Percentiles rank a stretch among this genome's conserved stretches.
phyloP scores from a whole-genome alignment of 2,888 invertebrate species.

The Melanotus villosus region DNA sequence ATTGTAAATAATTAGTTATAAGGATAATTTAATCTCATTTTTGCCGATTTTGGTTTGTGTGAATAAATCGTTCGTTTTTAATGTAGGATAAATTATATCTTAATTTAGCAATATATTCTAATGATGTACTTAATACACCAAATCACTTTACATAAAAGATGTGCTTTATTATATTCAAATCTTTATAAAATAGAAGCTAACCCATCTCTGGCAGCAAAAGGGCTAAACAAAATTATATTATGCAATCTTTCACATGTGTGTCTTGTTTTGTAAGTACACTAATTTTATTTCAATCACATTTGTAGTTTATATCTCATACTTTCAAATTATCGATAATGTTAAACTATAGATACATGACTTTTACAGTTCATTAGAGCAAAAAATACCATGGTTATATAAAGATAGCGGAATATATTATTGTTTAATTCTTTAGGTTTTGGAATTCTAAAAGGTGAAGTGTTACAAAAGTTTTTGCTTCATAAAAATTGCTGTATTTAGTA shows the following conservation, averaged over 20 bases:
- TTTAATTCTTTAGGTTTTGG: too few species aligned
- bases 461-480: too few species aligned
- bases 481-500: too few species aligned
- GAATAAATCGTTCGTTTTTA: constrained; percentile 30
- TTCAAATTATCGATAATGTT: not conserved
- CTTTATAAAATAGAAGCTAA: constrained; percentile 34
- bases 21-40: constrained; percentile 40
- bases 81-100: constrained; percentile 29
- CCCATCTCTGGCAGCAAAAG: constrained; percentile 55
- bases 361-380: constrained; percentile 9
- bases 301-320: not conserved
- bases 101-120: constrained; percentile 32
- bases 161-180: constrained; percentile 38
- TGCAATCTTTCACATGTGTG: constrained; percentile 62
- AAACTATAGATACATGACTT: not conserved
- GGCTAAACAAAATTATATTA: constrained; percentile 44
- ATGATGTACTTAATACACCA: constrained; percentile 41
- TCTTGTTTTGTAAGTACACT: constrained; percentile 54
- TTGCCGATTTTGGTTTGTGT: constrained; percentile 38
- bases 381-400: too few species aligned
- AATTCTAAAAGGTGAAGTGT: too few species aligned
- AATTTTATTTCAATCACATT: constrained; percentile 17
- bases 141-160: constrained; percentile 32
- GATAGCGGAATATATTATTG: too few species aligned
- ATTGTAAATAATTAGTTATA: constrained; percentile 65